Base-by-base conservation (phyloP, 2,888 invertebrate species). In the Mylabris sibirica region DNA sequence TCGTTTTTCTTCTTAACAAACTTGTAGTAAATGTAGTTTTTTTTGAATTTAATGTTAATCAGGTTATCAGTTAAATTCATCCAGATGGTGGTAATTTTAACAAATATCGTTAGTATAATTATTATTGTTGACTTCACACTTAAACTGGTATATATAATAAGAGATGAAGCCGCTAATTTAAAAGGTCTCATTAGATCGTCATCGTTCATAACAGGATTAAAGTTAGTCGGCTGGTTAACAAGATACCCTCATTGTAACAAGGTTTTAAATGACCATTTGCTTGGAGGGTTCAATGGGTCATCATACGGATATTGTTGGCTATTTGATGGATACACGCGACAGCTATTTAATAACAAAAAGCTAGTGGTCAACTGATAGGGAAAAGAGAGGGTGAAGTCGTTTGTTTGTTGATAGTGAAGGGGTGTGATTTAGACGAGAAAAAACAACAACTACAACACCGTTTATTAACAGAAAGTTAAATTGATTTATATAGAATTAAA, bases 21-120 rank as follows among this genome's bases (percentile, higher is more conserved):
- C 38, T 44, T 44, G 44, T 38, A 1, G 38, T 38, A 38, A 44
- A 44, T 44, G 44, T 6, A 8, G n/a, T n/a, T 44, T n/a, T 17
- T 8, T 44, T 5, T 44, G 17, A 17, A n/a, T 44, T n/a, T 44
- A 17, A 11, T 44, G 17, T 71, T 77, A 77, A 76, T 75, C 73
- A 65, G 75, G 75, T 76, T 77, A 75, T 63, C 53, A 64, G 66
- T 67, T 70, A 74, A 74, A 76, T 67, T 74, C 75, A 72, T 71
- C 71, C 76, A 76, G 77, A 76, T 77, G 77, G 76, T 61, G 67
- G 61, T 44, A 69, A 75, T 72, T 67, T 69, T 68, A 70, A 74
- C 73, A 74, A 41, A 68, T 67, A 74, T 73, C 75, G 71, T 73
- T 71, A 8, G 30, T 72, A 69, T 74, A 75, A 76, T 74, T 76